Evolutionary conservation across 2,113 vertebrate genomes (phyloP), one percentile per base, ranked within the genome.

Genomic region (Arenaria interpres): DNA sequence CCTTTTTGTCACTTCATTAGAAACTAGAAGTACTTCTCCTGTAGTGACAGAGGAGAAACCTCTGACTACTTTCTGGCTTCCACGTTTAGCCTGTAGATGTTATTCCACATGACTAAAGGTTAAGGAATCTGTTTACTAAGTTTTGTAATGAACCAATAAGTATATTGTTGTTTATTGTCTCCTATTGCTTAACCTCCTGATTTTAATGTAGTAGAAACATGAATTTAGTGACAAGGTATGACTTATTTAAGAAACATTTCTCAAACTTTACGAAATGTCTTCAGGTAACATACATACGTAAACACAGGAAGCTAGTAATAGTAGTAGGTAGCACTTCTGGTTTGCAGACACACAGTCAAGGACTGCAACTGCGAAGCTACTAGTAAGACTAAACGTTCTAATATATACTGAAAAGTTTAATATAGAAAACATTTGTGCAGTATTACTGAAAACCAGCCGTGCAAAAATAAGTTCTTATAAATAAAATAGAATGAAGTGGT

Each of bases 71-170:
- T 72, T 23, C 35, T 59, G 19, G 6, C n/a, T 91, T 43, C 14
- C 9, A 6, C 0, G 0, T 68, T 68, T 89, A 76, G 11, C 25
- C 59, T 69, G 1, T 37, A 69, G 39, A 1, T 60, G 5, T 71
- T 62, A 39, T 30, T 78, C 30, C 10, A 16, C 24, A 4, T 62
- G 12, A 39, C 23, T 66, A 32, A 79, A 77, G 15, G 16, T 48
- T 74, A 53, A 43, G 43, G 32, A 67, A 48, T 71, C 37, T 80
- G 4, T 63, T 63, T 46, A 37, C 67, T 53, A 63, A 68, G 30
- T 71, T 74, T 69, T 60, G 9, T 33, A 30, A n/a, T 79, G 89
- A 56, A 76, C 39, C 9, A 18, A 25, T 24, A 83, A 83, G 4
- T 56, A 25, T 68, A 12, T 51, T 54, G 5, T 53, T 78, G 9